These are phyloP conservation scores for Etia nguti DNA, from an alignment of 2,113 vertebrate genomes.

Conservation along the genomic window DNA sequence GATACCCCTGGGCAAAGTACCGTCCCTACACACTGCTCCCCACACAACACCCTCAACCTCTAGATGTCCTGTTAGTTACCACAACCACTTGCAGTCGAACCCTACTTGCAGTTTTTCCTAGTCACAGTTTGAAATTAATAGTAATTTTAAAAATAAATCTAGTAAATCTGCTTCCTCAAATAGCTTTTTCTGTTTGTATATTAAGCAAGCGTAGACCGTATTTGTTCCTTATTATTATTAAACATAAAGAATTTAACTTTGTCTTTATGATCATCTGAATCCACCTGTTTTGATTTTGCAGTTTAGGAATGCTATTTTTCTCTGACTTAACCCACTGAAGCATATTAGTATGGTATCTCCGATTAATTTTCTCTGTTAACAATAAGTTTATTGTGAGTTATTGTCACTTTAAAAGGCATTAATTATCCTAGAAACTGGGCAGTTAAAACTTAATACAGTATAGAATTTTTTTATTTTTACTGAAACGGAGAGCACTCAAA, in stretches of 20 bases:
- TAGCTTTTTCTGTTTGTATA: neutral
- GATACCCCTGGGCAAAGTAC: too few species aligned
- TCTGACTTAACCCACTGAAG: neutral
- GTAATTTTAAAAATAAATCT: neutral
- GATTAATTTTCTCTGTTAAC: neutral
- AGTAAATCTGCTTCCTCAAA: neutral
- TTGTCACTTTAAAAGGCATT: neutral
- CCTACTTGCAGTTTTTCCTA: neutral
- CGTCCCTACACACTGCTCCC: too few species aligned
- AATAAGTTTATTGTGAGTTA: neutral
- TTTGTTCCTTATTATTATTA: neutral
- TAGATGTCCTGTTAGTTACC: neutral
- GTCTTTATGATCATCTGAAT: neutral
- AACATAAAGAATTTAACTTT: neutral
- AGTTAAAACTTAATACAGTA: neutral
- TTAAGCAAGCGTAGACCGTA: neutral
- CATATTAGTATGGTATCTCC: neutral
- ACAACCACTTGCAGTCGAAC: neutral
- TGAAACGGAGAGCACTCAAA: neutral
- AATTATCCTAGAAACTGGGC: neutral
- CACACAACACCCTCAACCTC: neutral
- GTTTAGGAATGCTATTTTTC: neutral
- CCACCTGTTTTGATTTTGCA: neutral
- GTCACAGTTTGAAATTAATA: neutral
- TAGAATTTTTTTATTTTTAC: neutral